phyloP scores from a whole-genome alignment of 2,113 vertebrate species.

The Ellobius talpinus region DNA sequence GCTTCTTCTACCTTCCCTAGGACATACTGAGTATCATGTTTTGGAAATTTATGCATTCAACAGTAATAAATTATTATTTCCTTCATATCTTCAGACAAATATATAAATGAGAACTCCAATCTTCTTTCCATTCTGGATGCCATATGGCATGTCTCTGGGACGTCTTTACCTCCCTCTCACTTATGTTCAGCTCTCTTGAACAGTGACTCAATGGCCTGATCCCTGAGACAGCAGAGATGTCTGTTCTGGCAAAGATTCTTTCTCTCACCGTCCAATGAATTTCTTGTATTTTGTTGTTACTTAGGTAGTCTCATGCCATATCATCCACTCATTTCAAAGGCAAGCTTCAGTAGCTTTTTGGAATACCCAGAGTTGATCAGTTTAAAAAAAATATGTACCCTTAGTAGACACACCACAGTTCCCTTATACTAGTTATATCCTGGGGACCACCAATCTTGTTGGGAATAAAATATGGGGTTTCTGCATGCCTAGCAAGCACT shows the following conservation, averaged over 20 bases:
- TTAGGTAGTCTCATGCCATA: not conserved
- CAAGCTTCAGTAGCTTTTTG: not conserved
- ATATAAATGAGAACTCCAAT: not conserved
- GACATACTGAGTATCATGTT: not conserved
- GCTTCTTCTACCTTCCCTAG: not conserved
- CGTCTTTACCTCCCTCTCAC: not conserved
- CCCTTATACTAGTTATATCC: not conserved
- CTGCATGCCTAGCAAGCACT: not conserved
- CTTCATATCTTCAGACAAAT: not conserved
- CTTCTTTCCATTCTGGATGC: not conserved
- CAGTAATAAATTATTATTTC: not conserved
- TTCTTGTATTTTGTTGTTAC: not conserved
- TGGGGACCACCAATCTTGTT: not conserved
- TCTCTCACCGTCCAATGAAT: not conserved
- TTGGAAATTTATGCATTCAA: not conserved
- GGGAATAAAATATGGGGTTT: not conserved
- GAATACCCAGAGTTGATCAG: not conserved
- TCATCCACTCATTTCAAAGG: not conserved
- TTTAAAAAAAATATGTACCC: not conserved
- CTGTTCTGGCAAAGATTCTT: not conserved
- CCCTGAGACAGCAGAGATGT: not conserved
- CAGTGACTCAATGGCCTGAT: not conserved
- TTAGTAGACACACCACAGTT: not conserved
- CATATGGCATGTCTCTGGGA: not conserved
- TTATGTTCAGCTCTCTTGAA: not conserved